phyloP scores from a whole-genome alignment of 2,888 invertebrate genomes.

The Lottia scabra region DNA sequence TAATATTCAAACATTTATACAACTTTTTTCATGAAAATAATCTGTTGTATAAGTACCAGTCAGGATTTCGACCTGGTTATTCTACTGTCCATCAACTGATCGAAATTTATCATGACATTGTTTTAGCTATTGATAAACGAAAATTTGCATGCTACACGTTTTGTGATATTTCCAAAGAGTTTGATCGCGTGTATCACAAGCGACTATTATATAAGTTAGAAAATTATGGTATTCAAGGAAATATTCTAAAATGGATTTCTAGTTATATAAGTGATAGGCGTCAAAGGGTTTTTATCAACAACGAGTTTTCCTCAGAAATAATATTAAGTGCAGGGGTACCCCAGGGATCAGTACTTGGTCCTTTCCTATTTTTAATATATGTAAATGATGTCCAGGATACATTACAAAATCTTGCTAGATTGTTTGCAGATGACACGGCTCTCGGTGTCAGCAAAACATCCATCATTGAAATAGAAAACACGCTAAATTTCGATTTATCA shows the following conservation, averaged over 20 bases:
- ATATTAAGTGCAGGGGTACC: conserved; percentile 13
- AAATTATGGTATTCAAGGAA: conserved; percentile 3
- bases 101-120: background rate
- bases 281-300: background rate
- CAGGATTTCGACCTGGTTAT: background rate
- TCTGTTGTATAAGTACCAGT: background rate
- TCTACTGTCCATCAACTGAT: background rate
- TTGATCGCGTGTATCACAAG: conserved; percentile 12
- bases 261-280: background rate
- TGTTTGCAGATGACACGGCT: conserved; percentile 22
- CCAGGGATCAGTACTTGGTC: conserved; percentile 23
- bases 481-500: too few species aligned
- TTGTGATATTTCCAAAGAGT: conserved; percentile 14
- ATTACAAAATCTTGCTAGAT: conserved; percentile 11
- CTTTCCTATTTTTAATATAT: conserved; percentile 14
- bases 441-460: background rate
- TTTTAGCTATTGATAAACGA: background rate
- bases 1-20: background rate
- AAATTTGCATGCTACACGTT: conserved; percentile 2
- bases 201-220: conserved; percentile 8
- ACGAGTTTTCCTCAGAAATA: background rate
- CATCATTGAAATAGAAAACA: too few species aligned
- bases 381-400: conserved; percentile 17
- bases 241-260: background rate
- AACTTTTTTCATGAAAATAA: background rate